Evolutionary conservation across 1,140 invertebrate genomes (phyloP).

Genomic region (Eumeta japonica): DNA sequence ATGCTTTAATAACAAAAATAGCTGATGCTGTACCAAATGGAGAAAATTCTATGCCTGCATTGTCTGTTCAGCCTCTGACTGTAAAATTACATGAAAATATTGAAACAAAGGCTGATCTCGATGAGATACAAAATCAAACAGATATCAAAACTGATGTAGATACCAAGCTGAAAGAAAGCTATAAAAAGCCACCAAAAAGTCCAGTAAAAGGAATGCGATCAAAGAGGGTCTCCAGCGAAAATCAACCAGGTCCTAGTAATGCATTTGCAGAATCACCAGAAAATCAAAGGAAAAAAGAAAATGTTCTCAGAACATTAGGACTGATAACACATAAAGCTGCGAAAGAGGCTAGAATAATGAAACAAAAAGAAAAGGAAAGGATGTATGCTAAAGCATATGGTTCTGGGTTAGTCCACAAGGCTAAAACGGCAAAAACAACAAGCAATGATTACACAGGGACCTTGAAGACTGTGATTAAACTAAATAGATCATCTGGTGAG

Average conservation of each 20-base stretch:
- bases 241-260: slow-evolving; percentile 34
- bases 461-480: slow-evolving; percentile 75
- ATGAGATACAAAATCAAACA: background rate
- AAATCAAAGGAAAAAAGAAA: slow-evolving; percentile 62
- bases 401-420: slow-evolving; percentile 51
- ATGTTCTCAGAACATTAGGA: slow-evolving; percentile 64
- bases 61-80: background rate
- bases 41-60: background rate
- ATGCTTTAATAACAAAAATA: background rate
- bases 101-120: background rate
- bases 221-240: slow-evolving; percentile 31
- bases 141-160: slow-evolving; percentile 4
- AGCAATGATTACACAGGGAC: slow-evolving; percentile 68
- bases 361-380: slow-evolving; percentile 59
- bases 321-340: slow-evolving; percentile 64
- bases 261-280: slow-evolving; percentile 56
- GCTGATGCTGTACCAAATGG: no score
- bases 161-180: slow-evolving; percentile 6
- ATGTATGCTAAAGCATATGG: slow-evolving; percentile 58
- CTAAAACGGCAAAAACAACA: slow-evolving; percentile 44
- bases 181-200: slow-evolving; percentile 18
- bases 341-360: slow-evolving; percentile 58
- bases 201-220: slow-evolving; percentile 24
- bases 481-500: slow-evolving; percentile 52
- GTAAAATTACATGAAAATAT: background rate